A percentile compares a stretch with the other conserved stretches of the same genome.
Evolutionary conservation across 2,888 invertebrate species (phyloP).

Genomic region (Phasia obesa): DNA sequence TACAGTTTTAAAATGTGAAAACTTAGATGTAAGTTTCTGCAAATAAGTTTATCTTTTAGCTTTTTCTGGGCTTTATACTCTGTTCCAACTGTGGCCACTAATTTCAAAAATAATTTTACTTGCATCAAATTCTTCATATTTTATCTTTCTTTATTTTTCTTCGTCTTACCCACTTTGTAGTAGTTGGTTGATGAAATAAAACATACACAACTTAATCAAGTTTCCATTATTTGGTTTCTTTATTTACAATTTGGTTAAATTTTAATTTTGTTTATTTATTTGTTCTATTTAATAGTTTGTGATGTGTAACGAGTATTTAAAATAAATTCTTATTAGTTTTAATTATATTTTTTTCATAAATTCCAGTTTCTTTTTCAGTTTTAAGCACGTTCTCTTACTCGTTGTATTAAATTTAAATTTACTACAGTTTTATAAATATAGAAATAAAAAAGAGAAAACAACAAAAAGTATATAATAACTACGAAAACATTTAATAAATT

Average conservation of each 20-base stretch:
- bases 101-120: conserved; percentile 42
- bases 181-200: conserved; percentile 41
- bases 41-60: conserved; percentile 37
- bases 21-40: conserved; percentile 65
- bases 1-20: conserved; percentile 61
- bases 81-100: conserved; percentile 40
- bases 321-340: conserved; percentile 67
- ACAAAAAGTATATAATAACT: conserved; percentile 38
- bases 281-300: conserved; percentile 63
- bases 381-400: conserved; percentile 60
- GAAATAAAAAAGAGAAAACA: conserved; percentile 29
- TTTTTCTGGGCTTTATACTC: conserved; percentile 26
- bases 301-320: conserved; percentile 69
- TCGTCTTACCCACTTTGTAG: conserved; percentile 33
- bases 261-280: conserved; percentile 33
- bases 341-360: conserved; percentile 43
- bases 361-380: conserved; percentile 56
- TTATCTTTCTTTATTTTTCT: conserved; percentile 3
- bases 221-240: conserved; percentile 31
- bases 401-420: conserved; percentile 58
- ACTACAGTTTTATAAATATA: conserved; percentile 48
- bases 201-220: conserved; percentile 14
- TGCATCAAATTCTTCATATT: conserved; percentile 30
- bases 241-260: conserved; percentile 10
- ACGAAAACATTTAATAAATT: conserved; percentile 37